Evolutionary conservation across 2,113 vertebrate genomes (phyloP).

Genomic region (Megaceryle maxima): DNA sequence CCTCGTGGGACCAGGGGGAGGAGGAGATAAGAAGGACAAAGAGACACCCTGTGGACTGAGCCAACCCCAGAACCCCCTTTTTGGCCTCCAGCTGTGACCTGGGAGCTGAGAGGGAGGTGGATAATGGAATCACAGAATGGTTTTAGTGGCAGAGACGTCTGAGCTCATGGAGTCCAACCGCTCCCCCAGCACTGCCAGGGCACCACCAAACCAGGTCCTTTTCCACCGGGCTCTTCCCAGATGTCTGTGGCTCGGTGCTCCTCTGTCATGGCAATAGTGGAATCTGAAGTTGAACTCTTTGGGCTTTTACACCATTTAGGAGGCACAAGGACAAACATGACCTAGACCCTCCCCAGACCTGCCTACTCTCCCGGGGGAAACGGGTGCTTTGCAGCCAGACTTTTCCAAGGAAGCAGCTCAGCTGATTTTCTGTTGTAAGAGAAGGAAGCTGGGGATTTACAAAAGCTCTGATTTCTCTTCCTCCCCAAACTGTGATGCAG

Average conservation of each 20-base stretch:
- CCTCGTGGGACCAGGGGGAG: too few species aligned
- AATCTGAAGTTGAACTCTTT: too few species aligned
- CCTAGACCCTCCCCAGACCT: too few species aligned
- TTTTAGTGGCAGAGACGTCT: too few species aligned
- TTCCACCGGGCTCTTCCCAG: too few species aligned
- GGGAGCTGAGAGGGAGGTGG: not conserved
- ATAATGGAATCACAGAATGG: too few species aligned
- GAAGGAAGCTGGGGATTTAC: not conserved
- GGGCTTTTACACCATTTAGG: not conserved
- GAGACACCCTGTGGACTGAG: accelerated
- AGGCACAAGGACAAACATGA: accelerated
- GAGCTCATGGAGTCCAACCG: too few species aligned
- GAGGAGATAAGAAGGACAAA: not conserved
- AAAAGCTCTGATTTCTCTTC: not conserved
- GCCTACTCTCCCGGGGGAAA: not conserved
- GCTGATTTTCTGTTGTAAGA: not conserved
- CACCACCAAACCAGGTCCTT: too few species aligned
- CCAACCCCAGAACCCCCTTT: not conserved
- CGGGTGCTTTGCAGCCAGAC: accelerated
- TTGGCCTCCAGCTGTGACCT: too few species aligned
- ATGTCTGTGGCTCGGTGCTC: accelerated
- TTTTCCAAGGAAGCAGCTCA: not conserved
- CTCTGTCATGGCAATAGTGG: too few species aligned
- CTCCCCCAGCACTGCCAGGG: too few species aligned
- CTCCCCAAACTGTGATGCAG: not conserved